A percentile compares a stretch with the other conserved stretches of the same genome.
phyloP scores from a whole-genome alignment of 2,888 invertebrate species.

The Drosophila glabriapex region DNA sequence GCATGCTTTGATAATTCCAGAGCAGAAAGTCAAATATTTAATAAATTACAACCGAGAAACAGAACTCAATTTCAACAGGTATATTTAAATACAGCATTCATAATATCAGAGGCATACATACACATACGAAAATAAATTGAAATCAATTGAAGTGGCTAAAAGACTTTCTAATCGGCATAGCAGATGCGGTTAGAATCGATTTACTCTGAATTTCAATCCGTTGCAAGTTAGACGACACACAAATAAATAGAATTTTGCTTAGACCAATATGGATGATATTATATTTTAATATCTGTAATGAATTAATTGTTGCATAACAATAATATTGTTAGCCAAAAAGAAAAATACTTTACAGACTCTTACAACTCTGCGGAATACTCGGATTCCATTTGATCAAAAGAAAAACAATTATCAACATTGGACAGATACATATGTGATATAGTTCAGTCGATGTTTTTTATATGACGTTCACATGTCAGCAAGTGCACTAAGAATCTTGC shows the following conservation, averaged over 20 bases:
- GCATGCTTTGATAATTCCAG: slow-evolving; percentile 58
- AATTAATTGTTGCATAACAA: neutral
- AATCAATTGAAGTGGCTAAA: slow-evolving; percentile 31
- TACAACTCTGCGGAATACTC: neutral
- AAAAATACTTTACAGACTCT: neutral
- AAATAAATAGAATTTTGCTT: slow-evolving; percentile 7
- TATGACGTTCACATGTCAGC: too few relatives aligned
- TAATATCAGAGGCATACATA: slow-evolving; percentile 12
- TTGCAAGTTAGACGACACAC: slow-evolving; percentile 1
- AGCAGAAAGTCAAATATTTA: slow-evolving; percentile 44
- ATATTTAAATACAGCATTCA: neutral
- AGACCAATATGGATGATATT: neutral
- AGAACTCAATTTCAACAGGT: slow-evolving; percentile 35
- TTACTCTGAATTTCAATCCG: neutral
- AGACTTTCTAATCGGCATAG: slow-evolving; percentile 6
- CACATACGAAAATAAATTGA: slow-evolving; percentile 13
- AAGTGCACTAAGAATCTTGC: neutral
- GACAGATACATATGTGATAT: neutral
- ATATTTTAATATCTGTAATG: neutral
- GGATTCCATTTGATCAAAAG: neutral
- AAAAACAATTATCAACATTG: neutral
- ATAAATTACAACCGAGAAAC: slow-evolving; percentile 34
- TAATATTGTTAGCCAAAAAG: neutral
- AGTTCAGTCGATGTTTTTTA: too few relatives aligned
- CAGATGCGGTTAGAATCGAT: slow-evolving; percentile 1